Evolutionary conservation across 2,797 vertebrate species (phyloP), one percentile per base, ranked within the genome.

Genomic region (Fistularia tabacaria): DNA sequence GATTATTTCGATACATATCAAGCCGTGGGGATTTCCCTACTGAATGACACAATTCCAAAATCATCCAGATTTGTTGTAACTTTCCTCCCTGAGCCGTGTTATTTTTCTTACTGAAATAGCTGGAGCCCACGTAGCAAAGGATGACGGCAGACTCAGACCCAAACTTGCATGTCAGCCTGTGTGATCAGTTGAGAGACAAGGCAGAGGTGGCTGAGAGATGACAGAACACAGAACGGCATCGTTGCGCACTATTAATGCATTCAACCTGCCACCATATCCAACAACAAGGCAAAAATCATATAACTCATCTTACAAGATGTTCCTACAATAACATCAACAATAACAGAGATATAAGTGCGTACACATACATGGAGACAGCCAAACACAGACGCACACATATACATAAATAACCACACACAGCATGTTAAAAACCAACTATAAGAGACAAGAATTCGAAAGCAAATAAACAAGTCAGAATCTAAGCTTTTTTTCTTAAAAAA

Each of bases 201-300:
- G 81, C 82, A 83, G 83, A 78, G 80, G 81, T 79, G 86, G 82
- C 80, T 74, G 79, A 79, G 78, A 84, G 79, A 85, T 81, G 80
- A 77, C 86, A 85, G 77, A 89, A 85, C 81, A 81, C 80, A 87
- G 84, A 77, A 67, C 59, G 69, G 83, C 80, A 75, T 59, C 76
- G 67, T 55, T 64, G 66, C 50, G 71, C 79, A 50, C 80, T 63
- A 74, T 79, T 85, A 88, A 89, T 86, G 78, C 86, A 85, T 88
- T 83, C 86, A 85, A 85, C 84, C 82, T 85, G 85, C 84, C 86
- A 85, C 78, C 76, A 55, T 75, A 84, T 85, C 69, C 86, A 85
- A 87, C 85, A 87, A 88, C 85, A 89, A 89, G 84, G 83, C 73
- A 61, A 60, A 77, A 82, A 88, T 89, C 85, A 86, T 79, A 87